Evolutionary conservation across 1,140 invertebrate genomes (phyloP).

Genomic region (Riptortus pedestris): DNA sequence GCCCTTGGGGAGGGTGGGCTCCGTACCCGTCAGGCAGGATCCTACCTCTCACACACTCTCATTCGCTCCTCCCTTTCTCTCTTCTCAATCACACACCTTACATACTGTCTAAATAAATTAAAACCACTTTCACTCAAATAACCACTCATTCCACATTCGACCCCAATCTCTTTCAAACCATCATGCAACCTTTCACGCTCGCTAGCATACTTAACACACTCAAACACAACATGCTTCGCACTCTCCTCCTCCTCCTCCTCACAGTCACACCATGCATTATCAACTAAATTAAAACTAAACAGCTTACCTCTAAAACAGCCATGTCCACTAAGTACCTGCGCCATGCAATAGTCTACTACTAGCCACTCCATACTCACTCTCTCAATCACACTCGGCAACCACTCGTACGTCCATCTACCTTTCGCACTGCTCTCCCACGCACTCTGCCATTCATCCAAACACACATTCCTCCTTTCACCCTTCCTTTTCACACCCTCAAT

Average conservation of each 20-base stretch:
- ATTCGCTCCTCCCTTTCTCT: not conserved
- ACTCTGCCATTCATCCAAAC: not conserved
- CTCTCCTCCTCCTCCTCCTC: not conserved
- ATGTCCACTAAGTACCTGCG: not conserved
- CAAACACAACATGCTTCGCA: not conserved
- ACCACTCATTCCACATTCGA: not conserved
- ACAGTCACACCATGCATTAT: not conserved
- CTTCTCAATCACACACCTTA: not conserved
- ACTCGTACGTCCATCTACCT: not conserved
- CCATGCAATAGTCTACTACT: not conserved
- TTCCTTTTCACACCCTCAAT: too few species aligned
- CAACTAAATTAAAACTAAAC: not conserved
- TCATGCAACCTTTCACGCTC: not conserved
- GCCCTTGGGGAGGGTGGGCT: too few species aligned
- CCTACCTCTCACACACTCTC: not conserved
- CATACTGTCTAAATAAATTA: not conserved
- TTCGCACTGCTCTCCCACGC: not conserved
- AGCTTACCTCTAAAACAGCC: not conserved
- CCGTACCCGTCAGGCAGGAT: too few species aligned
- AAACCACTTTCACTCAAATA: not conserved
- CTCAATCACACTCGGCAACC: not conserved
- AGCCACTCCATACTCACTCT: not conserved
- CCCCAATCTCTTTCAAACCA: not conserved
- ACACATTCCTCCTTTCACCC: not conserved
- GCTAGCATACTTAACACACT: not conserved